phyloP scores from a whole-genome alignment of 1,140 invertebrate genomes.

The Pentalonia nigronervosa region DNA sequence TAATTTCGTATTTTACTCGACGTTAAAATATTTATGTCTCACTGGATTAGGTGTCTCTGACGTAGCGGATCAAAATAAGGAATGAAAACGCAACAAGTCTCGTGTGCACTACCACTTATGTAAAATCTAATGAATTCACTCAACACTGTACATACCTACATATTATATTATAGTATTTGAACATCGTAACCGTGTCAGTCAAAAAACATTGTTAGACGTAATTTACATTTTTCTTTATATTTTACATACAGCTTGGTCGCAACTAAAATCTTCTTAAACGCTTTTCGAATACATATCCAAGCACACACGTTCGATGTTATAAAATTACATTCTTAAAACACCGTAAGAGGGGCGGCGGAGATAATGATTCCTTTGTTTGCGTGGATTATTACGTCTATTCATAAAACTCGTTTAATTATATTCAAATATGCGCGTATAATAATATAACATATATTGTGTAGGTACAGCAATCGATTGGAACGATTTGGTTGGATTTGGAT shows the following conservation, averaged over 20 bases:
- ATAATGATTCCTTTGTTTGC: slow-evolving; percentile 31
- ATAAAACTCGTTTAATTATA: slow-evolving; percentile 35
- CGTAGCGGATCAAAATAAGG: not conserved
- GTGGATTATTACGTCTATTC: slow-evolving; percentile 2
- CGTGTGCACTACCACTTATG: not conserved
- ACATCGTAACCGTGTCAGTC: not conserved
- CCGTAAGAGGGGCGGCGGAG: not conserved
- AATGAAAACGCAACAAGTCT: not conserved
- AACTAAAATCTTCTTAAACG: not conserved
- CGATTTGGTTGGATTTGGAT: slow-evolving; percentile 8
- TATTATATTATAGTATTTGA: not conserved
- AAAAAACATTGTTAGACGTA: not conserved
- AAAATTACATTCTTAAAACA: not conserved
- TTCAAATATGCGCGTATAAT: not conserved
- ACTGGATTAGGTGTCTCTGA: not conserved
- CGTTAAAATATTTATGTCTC: not conserved
- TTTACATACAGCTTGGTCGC: not conserved
- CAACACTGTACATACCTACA: not conserved
- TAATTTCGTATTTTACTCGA: not conserved
- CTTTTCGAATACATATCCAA: not conserved
- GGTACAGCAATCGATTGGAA: not conserved
- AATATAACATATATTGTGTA: not conserved
- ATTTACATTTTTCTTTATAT: slow-evolving; percentile 2
- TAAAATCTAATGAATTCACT: slow-evolving; percentile 7
- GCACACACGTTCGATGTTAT: not conserved